phyloP scores from a whole-genome alignment of 2,113 vertebrate genomes.

The Labeo rohita region DNA sequence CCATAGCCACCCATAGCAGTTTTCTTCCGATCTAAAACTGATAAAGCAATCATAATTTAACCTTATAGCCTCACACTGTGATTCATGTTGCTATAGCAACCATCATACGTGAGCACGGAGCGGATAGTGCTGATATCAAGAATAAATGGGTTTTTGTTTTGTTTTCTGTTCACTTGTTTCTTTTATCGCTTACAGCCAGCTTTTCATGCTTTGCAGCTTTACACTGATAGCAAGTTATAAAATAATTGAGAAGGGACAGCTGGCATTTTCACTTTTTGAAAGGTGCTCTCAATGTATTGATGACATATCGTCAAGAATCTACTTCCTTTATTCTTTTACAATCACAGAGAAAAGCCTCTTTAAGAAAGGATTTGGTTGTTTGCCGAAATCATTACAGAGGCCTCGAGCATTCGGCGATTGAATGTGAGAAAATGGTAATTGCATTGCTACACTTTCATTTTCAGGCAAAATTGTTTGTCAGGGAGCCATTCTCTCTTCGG shows the following conservation, averaged over 20 bases:
- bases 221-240: not conserved
- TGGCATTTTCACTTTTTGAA: not conserved
- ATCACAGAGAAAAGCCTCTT: not conserved
- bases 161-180: slow-evolving; percentile 13
- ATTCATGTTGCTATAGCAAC: slow-evolving; percentile 55
- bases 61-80: slow-evolving; percentile 37
- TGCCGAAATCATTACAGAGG: slow-evolving; percentile 33
- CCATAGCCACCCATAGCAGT: not conserved
- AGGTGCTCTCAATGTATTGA: slow-evolving; percentile 4
- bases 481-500: not conserved
- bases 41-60: slow-evolving; percentile 27
- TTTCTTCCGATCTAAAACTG: slow-evolving; percentile 1
- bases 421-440: slow-evolving; percentile 47
- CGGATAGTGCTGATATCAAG: slow-evolving; percentile 32
- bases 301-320: not conserved
- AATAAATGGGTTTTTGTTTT: slow-evolving; percentile 33
- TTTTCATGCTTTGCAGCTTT: slow-evolving; percentile 1
- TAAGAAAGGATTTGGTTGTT: slow-evolving; percentile 35
- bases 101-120: slow-evolving; percentile 34
- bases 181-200: not conserved
- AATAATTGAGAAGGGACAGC: not conserved
- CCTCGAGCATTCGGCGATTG: slow-evolving; percentile 26
- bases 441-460: slow-evolving; percentile 57
- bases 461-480: slow-evolving; percentile 32
- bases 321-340: not conserved